Conservation (phyloP, 1,140 invertebrate genomes). For the Drosophila willistoni region DNA sequence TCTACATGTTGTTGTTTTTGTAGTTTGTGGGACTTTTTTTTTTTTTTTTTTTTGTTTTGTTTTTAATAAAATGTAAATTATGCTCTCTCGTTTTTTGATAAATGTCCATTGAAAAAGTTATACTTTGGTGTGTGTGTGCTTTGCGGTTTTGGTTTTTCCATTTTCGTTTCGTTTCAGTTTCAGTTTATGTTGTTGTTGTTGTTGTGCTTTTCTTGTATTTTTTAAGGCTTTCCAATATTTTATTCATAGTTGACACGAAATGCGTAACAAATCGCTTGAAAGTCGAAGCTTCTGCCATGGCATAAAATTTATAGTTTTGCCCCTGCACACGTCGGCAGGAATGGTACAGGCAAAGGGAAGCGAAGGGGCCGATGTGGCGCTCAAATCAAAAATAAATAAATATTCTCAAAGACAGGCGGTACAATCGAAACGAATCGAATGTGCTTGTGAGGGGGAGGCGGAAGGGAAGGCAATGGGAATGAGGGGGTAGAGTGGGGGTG, state of each 20-base stretch:
- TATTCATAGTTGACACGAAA: conserved; percentile 80
- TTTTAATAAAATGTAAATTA: conserved; percentile 82
- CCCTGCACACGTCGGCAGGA: conserved; percentile 37
- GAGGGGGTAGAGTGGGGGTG: too few species aligned
- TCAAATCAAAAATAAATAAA: conserved; percentile 80
- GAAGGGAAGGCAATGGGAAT: not conserved
- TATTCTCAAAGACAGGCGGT: conserved; percentile 50
- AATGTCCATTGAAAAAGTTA: conserved; percentile 77
- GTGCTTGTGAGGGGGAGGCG: not conserved
- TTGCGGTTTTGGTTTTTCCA: conserved; percentile 18
- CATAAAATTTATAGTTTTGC: conserved; percentile 75
- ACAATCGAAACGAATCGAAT: conserved; percentile 38
- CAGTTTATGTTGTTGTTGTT: conserved; percentile 15
- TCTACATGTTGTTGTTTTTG: conserved; percentile 1
- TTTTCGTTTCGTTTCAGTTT: conserved; percentile 20
- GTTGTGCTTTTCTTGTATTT: conserved; percentile 47
- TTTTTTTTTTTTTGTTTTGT: conserved; percentile 27
- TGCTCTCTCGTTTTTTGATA: conserved; percentile 68
- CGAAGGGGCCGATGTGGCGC: conserved; percentile 19
- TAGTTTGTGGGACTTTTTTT: not conserved
- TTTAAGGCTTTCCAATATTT: conserved; percentile 72
- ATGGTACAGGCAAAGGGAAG: not conserved
- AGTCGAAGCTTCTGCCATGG: conserved; percentile 51
- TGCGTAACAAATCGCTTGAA: conserved; percentile 78
- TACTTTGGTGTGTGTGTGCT: conserved; percentile 42